phyloP scores from a whole-genome alignment of 2,888 invertebrate species.

The Melieria omissa region DNA sequence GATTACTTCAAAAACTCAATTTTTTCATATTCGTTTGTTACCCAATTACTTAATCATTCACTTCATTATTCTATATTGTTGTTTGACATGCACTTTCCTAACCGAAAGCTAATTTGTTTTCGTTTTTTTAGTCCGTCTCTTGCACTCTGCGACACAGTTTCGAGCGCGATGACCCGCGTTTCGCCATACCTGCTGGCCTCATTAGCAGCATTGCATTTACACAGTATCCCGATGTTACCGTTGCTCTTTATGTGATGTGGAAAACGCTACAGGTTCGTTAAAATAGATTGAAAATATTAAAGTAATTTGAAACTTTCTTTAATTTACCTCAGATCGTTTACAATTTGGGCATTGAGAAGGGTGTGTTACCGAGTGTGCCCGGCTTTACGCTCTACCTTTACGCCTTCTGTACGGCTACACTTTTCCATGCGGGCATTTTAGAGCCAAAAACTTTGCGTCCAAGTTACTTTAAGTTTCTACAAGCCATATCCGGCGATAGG shows the following conservation, averaged over 20 bases:
- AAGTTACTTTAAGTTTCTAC: conserved; percentile 87
- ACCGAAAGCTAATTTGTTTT: neutral
- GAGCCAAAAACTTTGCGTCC: conserved; percentile 82
- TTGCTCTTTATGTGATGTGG: conserved; percentile 86
- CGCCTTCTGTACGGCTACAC: conserved; percentile 79
- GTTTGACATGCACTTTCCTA: too few relatives aligned
- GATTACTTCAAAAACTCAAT: too few relatives aligned
- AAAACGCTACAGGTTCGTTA: conserved; percentile 80
- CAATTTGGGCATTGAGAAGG: conserved; percentile 75
- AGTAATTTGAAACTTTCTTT: neutral
- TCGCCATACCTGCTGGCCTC: conserved; percentile 78
- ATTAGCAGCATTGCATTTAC: conserved; percentile 77
- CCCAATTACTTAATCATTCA: too few relatives aligned
- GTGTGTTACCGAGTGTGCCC: conserved; percentile 75
- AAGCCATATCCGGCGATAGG: conserved; percentile 78
- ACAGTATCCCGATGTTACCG: conserved; percentile 79
- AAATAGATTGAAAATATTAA: neutral
- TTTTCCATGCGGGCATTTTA: conserved; percentile 81
- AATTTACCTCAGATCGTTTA: conserved; percentile 72
- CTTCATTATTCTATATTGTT: too few relatives aligned
- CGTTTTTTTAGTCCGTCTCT: conserved; percentile 69
- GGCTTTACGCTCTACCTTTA: conserved; percentile 79
- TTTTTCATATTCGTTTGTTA: too few relatives aligned
- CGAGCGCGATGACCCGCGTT: conserved; percentile 72
- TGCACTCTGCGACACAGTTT: conserved; percentile 75